These are phyloP conservation scores for Craseonycteris thonglongyai DNA, from an alignment of 2,113 vertebrate genomes.

Conservation along the genomic window DNA sequence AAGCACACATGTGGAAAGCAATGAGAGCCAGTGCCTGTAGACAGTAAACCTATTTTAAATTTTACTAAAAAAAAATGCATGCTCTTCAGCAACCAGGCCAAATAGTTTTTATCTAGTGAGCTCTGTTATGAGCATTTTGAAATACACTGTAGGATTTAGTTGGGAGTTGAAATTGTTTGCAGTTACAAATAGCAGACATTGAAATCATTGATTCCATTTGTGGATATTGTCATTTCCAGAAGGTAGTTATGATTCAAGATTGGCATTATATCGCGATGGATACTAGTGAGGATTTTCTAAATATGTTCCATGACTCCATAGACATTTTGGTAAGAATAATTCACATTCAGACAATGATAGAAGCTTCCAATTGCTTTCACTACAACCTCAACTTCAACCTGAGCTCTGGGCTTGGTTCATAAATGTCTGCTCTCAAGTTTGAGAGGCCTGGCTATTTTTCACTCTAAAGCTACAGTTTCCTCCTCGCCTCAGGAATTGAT, in stretches of 20 bases:
- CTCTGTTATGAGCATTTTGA: background rate
- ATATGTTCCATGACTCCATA: background rate
- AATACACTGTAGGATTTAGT: background rate
- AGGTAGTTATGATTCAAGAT: background rate
- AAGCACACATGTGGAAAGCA: background rate
- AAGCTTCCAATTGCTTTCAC: background rate
- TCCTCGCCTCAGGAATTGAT: background rate
- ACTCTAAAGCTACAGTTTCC: background rate
- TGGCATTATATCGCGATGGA: background rate
- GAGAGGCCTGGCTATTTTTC: background rate
- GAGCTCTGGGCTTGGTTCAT: background rate
- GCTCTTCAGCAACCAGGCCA: background rate
- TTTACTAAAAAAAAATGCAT: background rate
- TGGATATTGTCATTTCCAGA: background rate
- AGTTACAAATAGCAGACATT: background rate
- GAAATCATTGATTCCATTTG: background rate
- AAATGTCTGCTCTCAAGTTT: background rate
- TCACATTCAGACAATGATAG: background rate
- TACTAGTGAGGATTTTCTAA: background rate
- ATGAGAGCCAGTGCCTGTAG: background rate
- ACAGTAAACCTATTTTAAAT: background rate
- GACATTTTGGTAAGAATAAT: background rate
- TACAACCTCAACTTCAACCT: background rate
- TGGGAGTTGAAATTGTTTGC: background rate
- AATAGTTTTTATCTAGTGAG: background rate